Percentiles rank a stretch among this genome's conserved stretches.
Evolutionary conservation across 2,888 invertebrate genomes (phyloP).

Genomic region (Theretra japonica): DNA sequence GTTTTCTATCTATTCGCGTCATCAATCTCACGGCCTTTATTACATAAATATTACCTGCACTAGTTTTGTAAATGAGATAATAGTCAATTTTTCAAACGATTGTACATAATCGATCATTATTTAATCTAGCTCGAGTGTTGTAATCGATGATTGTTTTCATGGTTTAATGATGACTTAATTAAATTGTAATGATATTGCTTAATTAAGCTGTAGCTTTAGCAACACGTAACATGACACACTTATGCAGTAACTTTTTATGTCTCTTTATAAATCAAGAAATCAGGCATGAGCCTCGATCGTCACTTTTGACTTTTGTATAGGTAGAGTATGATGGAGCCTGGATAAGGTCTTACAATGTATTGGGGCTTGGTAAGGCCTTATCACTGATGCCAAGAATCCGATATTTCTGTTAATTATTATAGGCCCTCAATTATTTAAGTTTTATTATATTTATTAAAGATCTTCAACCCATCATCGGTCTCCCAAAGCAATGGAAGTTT

Average conservation of each 20-base stretch:
- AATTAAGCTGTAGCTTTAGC: neutral
- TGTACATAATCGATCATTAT: constrained; percentile 19
- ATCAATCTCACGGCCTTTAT: constrained; percentile 30
- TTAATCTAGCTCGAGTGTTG: neutral
- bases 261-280: too few relatives aligned
- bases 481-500: neutral
- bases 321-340: too few relatives aligned
- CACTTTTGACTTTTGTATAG: too few relatives aligned
- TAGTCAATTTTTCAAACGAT: constrained; percentile 4
- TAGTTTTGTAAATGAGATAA: constrained; percentile 19
- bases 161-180: constrained; percentile 2
- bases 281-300: too few relatives aligned
- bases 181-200: neutral
- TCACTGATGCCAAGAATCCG: too few relatives aligned
- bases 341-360: too few relatives aligned
- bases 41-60: constrained; percentile 23
- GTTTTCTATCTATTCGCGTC: constrained; percentile 27
- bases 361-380: too few relatives aligned
- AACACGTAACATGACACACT: neutral
- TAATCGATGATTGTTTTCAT: constrained; percentile 14
- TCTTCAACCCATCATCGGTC: too few relatives aligned
- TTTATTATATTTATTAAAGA: neutral
- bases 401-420: too few relatives aligned
- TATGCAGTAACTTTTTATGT: too few relatives aligned
- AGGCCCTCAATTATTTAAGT: too few relatives aligned